Percentiles rank a stretch among this genome's conserved stretches.
These are phyloP conservation scores for Falco rusticolus DNA, from an alignment of 2,797 vertebrate species.

Conservation along the genomic window DNA sequence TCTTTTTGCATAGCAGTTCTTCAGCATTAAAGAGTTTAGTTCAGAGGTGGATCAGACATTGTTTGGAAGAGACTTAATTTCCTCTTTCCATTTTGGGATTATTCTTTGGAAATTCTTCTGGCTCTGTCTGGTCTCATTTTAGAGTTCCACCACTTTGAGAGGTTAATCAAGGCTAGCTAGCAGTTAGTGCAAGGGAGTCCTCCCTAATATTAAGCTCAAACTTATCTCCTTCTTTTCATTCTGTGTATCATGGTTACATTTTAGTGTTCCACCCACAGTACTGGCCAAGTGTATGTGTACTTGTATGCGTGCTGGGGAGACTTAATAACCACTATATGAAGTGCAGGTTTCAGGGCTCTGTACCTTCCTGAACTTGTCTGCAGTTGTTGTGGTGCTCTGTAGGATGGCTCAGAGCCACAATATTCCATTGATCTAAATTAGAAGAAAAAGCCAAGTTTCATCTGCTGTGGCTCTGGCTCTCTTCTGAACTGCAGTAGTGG, in stretches of 20 bases:
- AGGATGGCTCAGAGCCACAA: neutral
- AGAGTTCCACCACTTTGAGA: neutral
- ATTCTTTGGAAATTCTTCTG: neutral
- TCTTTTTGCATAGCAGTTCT: constrained; percentile 5
- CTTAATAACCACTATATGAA: neutral
- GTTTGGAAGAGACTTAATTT: constrained; percentile 2
- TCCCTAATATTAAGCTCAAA: neutral
- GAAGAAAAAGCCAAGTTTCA: neutral
- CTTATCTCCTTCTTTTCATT: neutral
- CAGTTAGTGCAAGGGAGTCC: neutral
- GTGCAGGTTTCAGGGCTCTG: neutral
- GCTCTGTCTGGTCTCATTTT: neutral
- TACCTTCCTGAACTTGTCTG: neutral
- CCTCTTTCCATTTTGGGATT: neutral
- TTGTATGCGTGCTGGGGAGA: neutral
- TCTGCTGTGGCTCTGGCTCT: neutral
- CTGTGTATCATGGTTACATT: neutral
- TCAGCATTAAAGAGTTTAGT: neutral
- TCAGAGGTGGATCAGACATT: neutral
- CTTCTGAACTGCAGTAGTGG: neutral
- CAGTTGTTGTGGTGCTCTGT: neutral
- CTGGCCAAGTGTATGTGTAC: neutral
- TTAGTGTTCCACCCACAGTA: neutral
- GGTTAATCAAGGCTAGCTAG: neutral
- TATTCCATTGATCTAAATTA: neutral